Conservation (phyloP, 2,797 vertebrate genomes). For the Vespertilio murinus region DNA sequence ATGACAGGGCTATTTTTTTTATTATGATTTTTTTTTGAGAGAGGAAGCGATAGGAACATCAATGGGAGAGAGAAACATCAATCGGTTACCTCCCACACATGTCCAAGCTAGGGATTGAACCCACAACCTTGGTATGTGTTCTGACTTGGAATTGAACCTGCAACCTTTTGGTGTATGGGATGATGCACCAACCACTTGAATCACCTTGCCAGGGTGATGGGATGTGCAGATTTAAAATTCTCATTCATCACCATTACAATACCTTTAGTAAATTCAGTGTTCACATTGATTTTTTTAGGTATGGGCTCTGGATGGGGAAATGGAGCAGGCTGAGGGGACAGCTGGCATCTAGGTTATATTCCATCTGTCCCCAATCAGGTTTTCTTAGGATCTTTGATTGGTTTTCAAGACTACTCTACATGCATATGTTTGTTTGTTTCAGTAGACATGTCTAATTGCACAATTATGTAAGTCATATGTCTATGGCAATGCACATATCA, state of each 20-base stretch:
- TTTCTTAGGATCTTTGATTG: background rate
- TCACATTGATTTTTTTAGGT: conserved; percentile 14
- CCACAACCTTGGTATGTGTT: background rate
- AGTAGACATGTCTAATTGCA: background rate
- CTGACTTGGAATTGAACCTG: background rate
- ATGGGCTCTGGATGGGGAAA: background rate
- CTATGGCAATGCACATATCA: background rate
- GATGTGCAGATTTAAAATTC: background rate
- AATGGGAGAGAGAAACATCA: too few species aligned
- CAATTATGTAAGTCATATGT: conserved; percentile 2
- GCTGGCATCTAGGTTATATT: background rate
- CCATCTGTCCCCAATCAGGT: background rate
- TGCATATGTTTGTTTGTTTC: background rate
- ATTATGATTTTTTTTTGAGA: too few species aligned
- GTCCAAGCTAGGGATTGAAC: too few species aligned
- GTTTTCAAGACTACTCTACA: background rate
- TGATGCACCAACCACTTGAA: background rate
- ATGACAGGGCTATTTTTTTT: too few species aligned
- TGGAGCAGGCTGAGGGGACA: background rate
- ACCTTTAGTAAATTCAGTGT: background rate
- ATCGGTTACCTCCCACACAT: too few species aligned
- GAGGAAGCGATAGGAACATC: too few species aligned
- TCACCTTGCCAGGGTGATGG: background rate
- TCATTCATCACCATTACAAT: background rate
- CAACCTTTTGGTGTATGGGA: background rate